phyloP scores from a whole-genome alignment of 2,888 invertebrate species.

The Ischnus inquisitorius region DNA sequence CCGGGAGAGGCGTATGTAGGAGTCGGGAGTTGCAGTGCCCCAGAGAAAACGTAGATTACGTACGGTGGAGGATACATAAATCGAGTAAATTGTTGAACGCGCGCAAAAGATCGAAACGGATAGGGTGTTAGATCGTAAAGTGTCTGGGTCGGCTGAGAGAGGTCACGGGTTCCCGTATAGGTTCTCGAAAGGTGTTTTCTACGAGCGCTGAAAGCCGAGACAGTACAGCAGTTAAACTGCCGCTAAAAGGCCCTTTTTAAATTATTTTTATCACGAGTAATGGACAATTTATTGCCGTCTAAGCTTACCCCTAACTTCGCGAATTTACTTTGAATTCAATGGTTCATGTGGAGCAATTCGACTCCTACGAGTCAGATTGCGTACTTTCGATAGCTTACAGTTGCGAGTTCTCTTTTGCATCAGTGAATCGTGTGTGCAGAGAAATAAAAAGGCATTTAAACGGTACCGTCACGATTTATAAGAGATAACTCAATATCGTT shows the following conservation, averaged over 20 bases:
- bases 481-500: background rate
- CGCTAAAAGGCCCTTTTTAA: background rate
- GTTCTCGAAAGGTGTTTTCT: constrained; percentile 48
- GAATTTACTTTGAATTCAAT: background rate
- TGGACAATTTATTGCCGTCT: background rate
- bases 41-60: constrained; percentile 14
- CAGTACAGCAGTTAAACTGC: background rate
- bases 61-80: constrained; percentile 41
- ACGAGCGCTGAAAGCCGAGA: constrained; percentile 52
- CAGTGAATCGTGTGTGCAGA: background rate
- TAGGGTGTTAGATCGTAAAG: constrained; percentile 54
- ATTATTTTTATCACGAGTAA: background rate
- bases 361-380: background rate
- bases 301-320: background rate
- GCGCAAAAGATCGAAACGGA: constrained; percentile 53
- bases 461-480: constrained; percentile 4
- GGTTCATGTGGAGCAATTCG: background rate
- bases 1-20: background rate
- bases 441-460: background rate
- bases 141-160: constrained; percentile 37
- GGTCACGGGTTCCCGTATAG: constrained; percentile 36
- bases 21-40: background rate
- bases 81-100: constrained; percentile 44
- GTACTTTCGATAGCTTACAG: too few relatives aligned
- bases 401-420: background rate